Evolutionary conservation across 2,113 vertebrate genomes (phyloP).

Genomic region (Paramisgurnus dabryanus): DNA sequence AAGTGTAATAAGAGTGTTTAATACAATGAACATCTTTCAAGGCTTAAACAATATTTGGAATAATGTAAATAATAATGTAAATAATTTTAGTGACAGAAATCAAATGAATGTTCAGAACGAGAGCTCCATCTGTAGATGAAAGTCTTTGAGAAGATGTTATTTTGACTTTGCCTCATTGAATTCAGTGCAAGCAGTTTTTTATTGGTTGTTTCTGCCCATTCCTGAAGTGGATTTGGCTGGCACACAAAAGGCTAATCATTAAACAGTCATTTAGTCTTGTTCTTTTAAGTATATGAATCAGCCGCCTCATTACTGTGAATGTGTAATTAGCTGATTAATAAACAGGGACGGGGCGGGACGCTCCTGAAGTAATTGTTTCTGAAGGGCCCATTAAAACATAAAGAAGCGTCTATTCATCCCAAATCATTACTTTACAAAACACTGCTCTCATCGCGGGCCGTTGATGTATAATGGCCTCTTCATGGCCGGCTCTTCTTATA

Average conservation of each 20-base stretch:
- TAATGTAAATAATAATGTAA: no score
- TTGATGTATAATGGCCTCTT: conserved; percentile 58
- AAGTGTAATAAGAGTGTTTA: no score
- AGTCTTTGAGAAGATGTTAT: not conserved
- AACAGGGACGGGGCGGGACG: conserved; percentile 68
- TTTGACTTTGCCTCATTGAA: no score
- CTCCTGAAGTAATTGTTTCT: conserved; percentile 76
- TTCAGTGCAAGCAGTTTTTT: not conserved
- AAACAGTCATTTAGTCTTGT: conserved; percentile 75
- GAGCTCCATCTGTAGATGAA: not conserved
- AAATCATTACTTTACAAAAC: conserved; percentile 66
- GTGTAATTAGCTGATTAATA: conserved; percentile 86
- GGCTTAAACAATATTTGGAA: no score
- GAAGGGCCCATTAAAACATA: conserved; percentile 75
- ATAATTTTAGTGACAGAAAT: no score
- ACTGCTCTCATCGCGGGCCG: conserved; percentile 62
- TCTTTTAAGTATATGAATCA: conserved; percentile 81
- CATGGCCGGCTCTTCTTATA: conserved; percentile 32
- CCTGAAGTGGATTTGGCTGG: conserved; percentile 54
- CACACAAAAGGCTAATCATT: conserved; percentile 78
- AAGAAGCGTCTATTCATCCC: conserved; percentile 69
- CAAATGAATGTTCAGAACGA: not conserved
- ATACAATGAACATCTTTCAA: no score
- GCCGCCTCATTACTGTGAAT: conserved; percentile 79
- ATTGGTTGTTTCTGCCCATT: not conserved